A percentile compares a stretch with the other conserved stretches of the same genome.
Conservation (phyloP, 1,140 invertebrate genomes). For the Pinna nobilis region DNA sequence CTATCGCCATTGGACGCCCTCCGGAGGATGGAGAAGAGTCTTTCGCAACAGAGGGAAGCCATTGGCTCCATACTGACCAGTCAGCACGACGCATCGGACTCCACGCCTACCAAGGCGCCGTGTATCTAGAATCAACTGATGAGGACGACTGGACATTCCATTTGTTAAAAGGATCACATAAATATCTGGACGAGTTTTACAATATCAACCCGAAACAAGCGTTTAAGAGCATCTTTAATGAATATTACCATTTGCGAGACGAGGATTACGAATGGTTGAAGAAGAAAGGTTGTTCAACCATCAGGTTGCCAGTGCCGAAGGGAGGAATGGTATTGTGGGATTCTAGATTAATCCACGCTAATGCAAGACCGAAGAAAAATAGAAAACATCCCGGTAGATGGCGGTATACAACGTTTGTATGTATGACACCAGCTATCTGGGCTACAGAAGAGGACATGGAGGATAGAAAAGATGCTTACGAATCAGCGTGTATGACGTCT, state of each 20-base stretch:
- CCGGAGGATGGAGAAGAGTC: slow-evolving; percentile 56
- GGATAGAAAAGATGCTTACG: slow-evolving; percentile 27
- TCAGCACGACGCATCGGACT: slow-evolving; percentile 40
- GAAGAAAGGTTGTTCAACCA: slow-evolving; percentile 34
- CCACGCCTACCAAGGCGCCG: slow-evolving; percentile 55
- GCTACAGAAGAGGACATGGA: slow-evolving; percentile 36
- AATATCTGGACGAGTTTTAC: slow-evolving; percentile 44
- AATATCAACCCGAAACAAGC: slow-evolving; percentile 6
- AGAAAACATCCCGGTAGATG: slow-evolving; percentile 40
- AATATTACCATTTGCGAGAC: slow-evolving; percentile 33
- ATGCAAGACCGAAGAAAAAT: slow-evolving; percentile 33
- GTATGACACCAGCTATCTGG: slow-evolving; percentile 49
- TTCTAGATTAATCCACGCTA: slow-evolving; percentile 49
- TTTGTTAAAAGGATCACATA: slow-evolving; percentile 48
- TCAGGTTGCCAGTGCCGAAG: slow-evolving; percentile 48
- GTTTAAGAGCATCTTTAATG: slow-evolving; percentile 4
- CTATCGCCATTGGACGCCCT: slow-evolving; percentile 61
- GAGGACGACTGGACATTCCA: slow-evolving; percentile 59
- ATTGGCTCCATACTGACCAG: slow-evolving; percentile 57
- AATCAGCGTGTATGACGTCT: slow-evolving; percentile 8
- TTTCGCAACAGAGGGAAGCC: slow-evolving; percentile 19
- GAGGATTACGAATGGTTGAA: slow-evolving; percentile 39
- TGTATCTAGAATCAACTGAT: slow-evolving; percentile 47
- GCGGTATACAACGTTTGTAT: slow-evolving; percentile 42
- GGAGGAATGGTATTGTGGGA: slow-evolving; percentile 58